Conservation (phyloP, 2,113 vertebrate species). For the Hypomesus transpacificus region DNA sequence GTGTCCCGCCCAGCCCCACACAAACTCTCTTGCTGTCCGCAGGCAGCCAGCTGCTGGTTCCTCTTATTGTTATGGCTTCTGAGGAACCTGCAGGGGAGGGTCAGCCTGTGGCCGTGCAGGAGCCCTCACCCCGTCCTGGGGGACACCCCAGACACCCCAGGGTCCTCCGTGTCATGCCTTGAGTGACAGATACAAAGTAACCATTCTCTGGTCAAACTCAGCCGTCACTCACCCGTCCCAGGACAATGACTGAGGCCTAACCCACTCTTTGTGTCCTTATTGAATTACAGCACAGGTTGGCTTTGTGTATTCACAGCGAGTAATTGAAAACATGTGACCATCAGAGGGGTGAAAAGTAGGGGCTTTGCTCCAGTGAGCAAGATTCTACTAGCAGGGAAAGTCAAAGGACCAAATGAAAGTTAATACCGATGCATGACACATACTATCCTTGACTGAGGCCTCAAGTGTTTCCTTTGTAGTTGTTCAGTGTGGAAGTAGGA, state of each 20-base stretch:
- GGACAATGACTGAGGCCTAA: constrained; percentile 53
- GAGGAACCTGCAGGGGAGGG: too few species aligned
- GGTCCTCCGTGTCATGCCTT: constrained; percentile 50
- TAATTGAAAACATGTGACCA: constrained; percentile 65
- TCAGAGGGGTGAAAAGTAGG: constrained; percentile 15
- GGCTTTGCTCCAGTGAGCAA: constrained; percentile 47
- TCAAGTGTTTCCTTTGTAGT: constrained; percentile 46
- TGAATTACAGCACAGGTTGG: constrained; percentile 62
- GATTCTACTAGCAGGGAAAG: constrained; percentile 37
- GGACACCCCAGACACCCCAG: constrained; percentile 14
- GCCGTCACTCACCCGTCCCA: constrained; percentile 65
- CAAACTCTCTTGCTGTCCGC: too few species aligned
- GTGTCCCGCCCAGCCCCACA: too few species aligned
- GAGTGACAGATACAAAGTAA: constrained; percentile 71
- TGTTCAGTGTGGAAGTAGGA: constrained; percentile 25
- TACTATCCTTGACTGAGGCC: constrained; percentile 25
- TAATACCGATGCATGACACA: constrained; percentile 53
- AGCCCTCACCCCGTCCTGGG: too few species aligned
- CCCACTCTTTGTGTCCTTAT: constrained; percentile 56
- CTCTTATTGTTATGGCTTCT: too few species aligned
- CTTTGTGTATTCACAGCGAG: constrained; percentile 31
- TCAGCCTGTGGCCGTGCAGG: too few species aligned
- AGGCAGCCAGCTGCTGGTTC: too few species aligned
- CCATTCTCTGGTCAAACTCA: constrained; percentile 43
- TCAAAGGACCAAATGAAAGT: constrained; percentile 47